Percentiles rank a stretch among this genome's conserved stretches.
These are phyloP conservation scores for Numenius phaeopus DNA, from an alignment of 2,797 vertebrate genomes.

Conservation along the genomic window DNA sequence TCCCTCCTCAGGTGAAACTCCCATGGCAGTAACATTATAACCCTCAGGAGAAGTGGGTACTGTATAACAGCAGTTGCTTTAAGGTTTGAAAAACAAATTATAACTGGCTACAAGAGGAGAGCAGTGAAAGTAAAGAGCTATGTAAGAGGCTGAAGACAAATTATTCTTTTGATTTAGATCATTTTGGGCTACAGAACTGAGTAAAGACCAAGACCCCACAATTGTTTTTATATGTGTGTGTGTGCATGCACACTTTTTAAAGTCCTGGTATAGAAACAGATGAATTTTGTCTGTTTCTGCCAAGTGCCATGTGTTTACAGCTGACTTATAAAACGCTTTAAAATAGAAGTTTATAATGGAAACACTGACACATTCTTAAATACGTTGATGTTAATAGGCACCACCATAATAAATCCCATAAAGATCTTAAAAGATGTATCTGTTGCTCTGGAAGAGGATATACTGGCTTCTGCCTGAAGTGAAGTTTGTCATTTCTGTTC, in stretches of 20 bases:
- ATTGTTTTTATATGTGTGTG: not conserved
- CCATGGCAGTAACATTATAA: not conserved
- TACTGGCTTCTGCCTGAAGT: not conserved
- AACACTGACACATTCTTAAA: not conserved
- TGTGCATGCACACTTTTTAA: not conserved
- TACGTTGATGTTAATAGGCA: not conserved
- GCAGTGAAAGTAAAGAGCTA: not conserved
- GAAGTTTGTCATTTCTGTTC: conserved; percentile 1
- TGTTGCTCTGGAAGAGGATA: not conserved
- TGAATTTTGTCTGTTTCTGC: not conserved
- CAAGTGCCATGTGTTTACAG: not conserved
- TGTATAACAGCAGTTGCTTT: not conserved
- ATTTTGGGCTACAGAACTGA: not conserved
- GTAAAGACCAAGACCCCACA: not conserved
- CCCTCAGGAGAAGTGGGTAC: not conserved
- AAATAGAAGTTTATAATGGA: not conserved
- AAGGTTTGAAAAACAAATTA: not conserved
- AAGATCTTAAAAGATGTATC: not conserved
- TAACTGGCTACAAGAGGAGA: not conserved
- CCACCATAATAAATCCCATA: not conserved
- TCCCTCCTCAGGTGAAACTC: not conserved
- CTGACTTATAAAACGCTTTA: not conserved
- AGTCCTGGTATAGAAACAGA: not conserved
- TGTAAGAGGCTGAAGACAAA: not conserved
- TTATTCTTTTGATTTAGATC: not conserved